These are phyloP conservation scores for Microtus montanus DNA, from an alignment of 2,113 vertebrate genomes.

Conservation along the genomic window DNA sequence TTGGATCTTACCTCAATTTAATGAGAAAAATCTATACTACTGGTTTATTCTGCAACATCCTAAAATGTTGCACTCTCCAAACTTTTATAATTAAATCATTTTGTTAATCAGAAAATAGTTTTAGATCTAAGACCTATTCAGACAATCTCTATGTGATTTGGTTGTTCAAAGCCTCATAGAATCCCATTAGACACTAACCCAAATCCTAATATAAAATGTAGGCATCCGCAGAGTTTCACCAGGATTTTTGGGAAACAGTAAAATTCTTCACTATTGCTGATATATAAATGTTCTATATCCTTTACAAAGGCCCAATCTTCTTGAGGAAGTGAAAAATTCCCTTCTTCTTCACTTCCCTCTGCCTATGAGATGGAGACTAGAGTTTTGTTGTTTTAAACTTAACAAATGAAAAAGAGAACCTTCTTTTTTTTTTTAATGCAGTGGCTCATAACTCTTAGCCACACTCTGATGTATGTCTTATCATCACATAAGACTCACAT, in stretches of 20 bases:
- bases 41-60: not conserved
- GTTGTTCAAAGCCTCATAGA: not conserved
- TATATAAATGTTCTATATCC: not conserved
- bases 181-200: not conserved
- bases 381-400: slow-evolving; percentile 30
- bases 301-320: not conserved
- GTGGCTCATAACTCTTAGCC: slow-evolving; percentile 17
- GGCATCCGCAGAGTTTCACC: slow-evolving; percentile 10
- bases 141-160: not conserved
- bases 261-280: not conserved
- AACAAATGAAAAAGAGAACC: slow-evolving; percentile 48
- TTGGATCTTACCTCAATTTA: not conserved
- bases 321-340: not conserved
- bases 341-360: not conserved
- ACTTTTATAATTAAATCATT: not conserved
- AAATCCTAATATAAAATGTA: not conserved
- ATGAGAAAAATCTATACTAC: not conserved
- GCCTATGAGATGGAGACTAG: not conserved
- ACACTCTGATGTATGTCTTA: slow-evolving; percentile 50
- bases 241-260: not conserved
- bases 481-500: slow-evolving; percentile 69
- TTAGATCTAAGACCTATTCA: not conserved
- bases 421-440: slow-evolving; percentile 23
- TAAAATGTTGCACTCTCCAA: not conserved
- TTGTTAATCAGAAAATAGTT: not conserved